Base-by-base conservation (phyloP, 2,797 vertebrate genomes). In the Paguma larvata region DNA sequence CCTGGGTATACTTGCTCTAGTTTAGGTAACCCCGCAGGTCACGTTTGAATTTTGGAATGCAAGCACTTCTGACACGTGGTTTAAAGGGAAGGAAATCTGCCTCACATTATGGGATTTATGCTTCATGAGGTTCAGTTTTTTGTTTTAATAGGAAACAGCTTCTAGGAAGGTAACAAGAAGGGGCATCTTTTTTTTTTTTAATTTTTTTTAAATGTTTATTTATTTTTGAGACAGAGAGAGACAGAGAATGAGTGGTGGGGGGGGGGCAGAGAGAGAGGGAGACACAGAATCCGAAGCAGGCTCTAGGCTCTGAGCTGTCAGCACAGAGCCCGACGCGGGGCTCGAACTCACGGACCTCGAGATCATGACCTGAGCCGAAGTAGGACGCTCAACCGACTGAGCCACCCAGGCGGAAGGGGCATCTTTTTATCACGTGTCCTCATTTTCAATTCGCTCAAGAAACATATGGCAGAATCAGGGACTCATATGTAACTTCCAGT, bases 381-480 rank as follows among this genome's bases (percentile, higher is more conserved):
- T n/a, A n/a, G n/a, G n/a, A n/a, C n/a, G n/a, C n/a, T n/a, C n/a
- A n/a, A n/a, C n/a, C n/a, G n/a, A n/a, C n/a, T n/a, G n/a, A n/a
- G n/a, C n/a, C n/a, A n/a, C n/a, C n/a, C n/a, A n/a, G n/a, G n/a
- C n/a, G n/a, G n/a, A n/a, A n/a, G n/a, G n/a, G n/a, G n/a, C n/a
- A n/a, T n/a, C n/a, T n/a, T n/a, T 89, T 51, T 44, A 73, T 19
- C 2, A 0, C 23, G 38, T 5, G 18, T 68, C 63, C 70, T 53
- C 7, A 0, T 84, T 80, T 56, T 51, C 87, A 34, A 27, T 56
- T 32, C 85, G 82, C 85, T 80, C 34, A 11, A 44, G 44, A 73
- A 95, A 68, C 89, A 79, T 77, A 83, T 75, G 94, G 83, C 51
- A 80, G 75, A 77, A 79, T 67, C 23, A 3, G 38, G 77, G 97